phyloP scores from a whole-genome alignment of 2,113 vertebrate genomes.

The Otus sunia region DNA sequence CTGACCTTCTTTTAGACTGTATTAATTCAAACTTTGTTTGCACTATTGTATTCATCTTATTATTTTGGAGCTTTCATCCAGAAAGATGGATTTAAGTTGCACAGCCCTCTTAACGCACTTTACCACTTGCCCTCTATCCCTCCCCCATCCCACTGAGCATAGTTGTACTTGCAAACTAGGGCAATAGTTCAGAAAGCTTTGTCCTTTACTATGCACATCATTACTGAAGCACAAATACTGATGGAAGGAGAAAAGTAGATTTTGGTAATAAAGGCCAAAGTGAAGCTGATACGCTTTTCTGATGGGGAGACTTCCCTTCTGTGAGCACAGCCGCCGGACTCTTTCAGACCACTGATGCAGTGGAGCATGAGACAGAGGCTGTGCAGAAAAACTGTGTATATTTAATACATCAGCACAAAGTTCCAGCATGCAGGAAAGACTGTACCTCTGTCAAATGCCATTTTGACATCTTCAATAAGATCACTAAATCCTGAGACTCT shows the following conservation, averaged over 20 bases:
- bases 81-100: slow-evolving; percentile 43
- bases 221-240: background rate
- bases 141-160: background rate
- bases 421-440: background rate
- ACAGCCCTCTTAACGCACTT: slow-evolving; percentile 1
- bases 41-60: background rate
- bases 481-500: slow-evolving; percentile 98
- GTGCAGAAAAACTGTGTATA: background rate
- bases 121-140: background rate
- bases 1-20: slow-evolving; percentile 10
- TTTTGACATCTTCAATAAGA: slow-evolving; percentile 97
- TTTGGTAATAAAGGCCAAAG: slow-evolving; percentile 7
- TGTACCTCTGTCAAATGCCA: slow-evolving; percentile 96
- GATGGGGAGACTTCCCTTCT: background rate
- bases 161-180: slow-evolving; percentile 36
- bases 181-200: slow-evolving; percentile 41
- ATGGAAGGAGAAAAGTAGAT: background rate
- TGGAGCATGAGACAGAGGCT: background rate
- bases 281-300: background rate
- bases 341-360: background rate
- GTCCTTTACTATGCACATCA: background rate
- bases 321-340: background rate
- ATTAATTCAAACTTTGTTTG: slow-evolving; percentile 20
- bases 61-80: slow-evolving; percentile 53
- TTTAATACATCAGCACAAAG: background rate